phyloP scores from a whole-genome alignment of 2,888 invertebrate genomes.

The Hirudinaria manillensis region DNA sequence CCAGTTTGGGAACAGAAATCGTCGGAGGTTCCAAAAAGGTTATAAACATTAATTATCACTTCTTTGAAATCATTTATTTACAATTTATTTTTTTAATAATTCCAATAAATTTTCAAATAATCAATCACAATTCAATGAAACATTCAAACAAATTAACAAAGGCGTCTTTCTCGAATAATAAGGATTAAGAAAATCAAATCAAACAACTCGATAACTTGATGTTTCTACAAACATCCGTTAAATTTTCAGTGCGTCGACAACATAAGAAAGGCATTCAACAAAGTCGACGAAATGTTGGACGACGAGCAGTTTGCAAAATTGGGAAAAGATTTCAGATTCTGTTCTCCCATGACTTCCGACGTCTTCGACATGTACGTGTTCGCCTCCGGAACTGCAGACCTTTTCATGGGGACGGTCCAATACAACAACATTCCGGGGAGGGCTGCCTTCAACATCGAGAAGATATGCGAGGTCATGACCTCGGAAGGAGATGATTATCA shows the following conservation, averaged over 20 bases:
- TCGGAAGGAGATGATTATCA: constrained; percentile 37
- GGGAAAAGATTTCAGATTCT: constrained; percentile 42
- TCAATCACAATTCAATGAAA: too few species aligned
- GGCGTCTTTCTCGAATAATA: too few species aligned
- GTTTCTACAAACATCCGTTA: too few species aligned
- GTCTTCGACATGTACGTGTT: constrained; percentile 40
- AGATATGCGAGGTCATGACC: constrained; percentile 41
- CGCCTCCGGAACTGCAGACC: constrained; percentile 43
- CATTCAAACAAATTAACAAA: too few species aligned
- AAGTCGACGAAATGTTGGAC: constrained; percentile 40
- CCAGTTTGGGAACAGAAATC: constrained; percentile 40
- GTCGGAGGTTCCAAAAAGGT: constrained; percentile 43
- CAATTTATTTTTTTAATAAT: too few species aligned
- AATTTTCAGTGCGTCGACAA: constrained; percentile 40
- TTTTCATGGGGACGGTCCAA: constrained; percentile 42
- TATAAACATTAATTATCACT: neutral
- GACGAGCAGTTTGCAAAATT: constrained; percentile 37
- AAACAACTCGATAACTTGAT: too few species aligned
- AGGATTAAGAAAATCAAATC: too few species aligned
- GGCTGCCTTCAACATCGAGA: constrained; percentile 32
- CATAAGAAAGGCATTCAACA: constrained; percentile 41
- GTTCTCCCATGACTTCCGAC: constrained; percentile 37
- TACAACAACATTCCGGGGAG: constrained; percentile 42
- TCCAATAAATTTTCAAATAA: too few species aligned
- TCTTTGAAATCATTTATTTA: neutral